These are phyloP conservation scores for Epirrita christyi DNA, from an alignment of 2,888 invertebrate genomes.

Conservation along the genomic window DNA sequence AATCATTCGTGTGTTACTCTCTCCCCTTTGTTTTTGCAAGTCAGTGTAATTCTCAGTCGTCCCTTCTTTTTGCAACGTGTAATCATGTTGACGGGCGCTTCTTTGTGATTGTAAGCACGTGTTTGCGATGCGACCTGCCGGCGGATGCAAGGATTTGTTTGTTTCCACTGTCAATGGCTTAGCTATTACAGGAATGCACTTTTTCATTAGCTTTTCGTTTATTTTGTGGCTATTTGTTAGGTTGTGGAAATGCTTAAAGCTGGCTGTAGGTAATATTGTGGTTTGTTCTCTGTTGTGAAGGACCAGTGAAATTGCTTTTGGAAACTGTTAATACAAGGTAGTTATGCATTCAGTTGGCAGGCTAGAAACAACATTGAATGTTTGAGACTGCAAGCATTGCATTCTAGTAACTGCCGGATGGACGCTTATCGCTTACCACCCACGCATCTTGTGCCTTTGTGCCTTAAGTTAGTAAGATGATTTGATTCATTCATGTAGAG, in stretches of 20 bases:
- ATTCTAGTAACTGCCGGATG: too few species aligned
- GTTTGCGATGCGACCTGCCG: constrained; percentile 14
- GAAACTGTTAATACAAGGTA: too few species aligned
- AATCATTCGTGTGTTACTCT: constrained; percentile 2
- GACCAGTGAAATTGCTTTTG: too few species aligned
- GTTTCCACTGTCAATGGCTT: constrained; percentile 16
- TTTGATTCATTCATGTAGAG: too few species aligned
- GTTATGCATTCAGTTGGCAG: too few species aligned
- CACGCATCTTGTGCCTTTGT: too few species aligned
- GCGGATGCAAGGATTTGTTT: constrained; percentile 11
- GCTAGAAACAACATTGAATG: too few species aligned
- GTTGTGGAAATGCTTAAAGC: not conserved
- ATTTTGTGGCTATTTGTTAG: constrained; percentile 7
- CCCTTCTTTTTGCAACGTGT: constrained; percentile 20
- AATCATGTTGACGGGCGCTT: constrained; percentile 22
- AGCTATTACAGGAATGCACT: constrained; percentile 10
- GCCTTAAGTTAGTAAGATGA: too few species aligned
- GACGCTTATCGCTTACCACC: too few species aligned
- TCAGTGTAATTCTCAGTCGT: constrained; percentile 12
- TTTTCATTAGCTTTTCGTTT: constrained; percentile 9
- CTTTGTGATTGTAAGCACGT: constrained; percentile 15
- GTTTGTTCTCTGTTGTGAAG: too few species aligned
- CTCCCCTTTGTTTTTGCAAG: constrained; percentile 5
- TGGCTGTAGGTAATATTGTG: not conserved
- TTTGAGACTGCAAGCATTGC: too few species aligned